phyloP scores from a whole-genome alignment of 2,888 invertebrate species.

The Petrolisthes cinctipes region DNA sequence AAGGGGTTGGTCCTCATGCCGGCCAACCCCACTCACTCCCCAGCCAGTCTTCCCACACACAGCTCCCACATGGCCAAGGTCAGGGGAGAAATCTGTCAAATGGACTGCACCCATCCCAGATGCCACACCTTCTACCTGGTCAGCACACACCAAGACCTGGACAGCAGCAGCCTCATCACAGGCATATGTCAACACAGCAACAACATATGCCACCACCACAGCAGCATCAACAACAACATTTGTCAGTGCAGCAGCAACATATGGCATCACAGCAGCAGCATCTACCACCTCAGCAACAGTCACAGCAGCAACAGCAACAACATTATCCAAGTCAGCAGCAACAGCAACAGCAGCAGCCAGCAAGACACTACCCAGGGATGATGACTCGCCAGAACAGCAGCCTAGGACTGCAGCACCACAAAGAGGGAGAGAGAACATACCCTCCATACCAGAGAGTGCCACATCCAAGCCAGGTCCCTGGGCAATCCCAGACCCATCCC shows the following conservation, averaged over 20 bases:
- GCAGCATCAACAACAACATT: constrained; percentile 24
- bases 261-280: constrained; percentile 27
- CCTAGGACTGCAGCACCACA: constrained; percentile 53
- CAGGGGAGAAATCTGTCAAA: constrained; percentile 40
- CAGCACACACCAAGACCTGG: constrained; percentile 39
- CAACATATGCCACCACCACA: constrained; percentile 15
- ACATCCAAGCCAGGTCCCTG: constrained; percentile 42
- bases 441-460: constrained; percentile 64
- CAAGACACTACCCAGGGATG: constrained; percentile 51
- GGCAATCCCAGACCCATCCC: constrained; percentile 30
- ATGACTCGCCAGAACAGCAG: constrained; percentile 65
- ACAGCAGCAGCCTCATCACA: constrained; percentile 38
- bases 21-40: constrained; percentile 24
- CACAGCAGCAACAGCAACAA: constrained; percentile 31
- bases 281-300: constrained; percentile 35
- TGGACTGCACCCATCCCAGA: constrained; percentile 56
- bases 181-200: constrained; percentile 32
- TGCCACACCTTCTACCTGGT: constrained; percentile 56
- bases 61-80: constrained; percentile 24
- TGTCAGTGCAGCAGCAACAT: constrained; percentile 24
- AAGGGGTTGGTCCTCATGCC: constrained; percentile 43
- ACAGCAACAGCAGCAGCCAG: constrained; percentile 21
- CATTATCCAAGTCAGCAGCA: constrained; percentile 43
- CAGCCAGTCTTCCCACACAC: constrained; percentile 17
- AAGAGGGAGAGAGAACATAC: constrained; percentile 45